Evolutionary conservation across 2,888 invertebrate genomes (phyloP), one percentile per base, ranked within the genome.

Genomic region (Lepidochitona cinerea): DNA sequence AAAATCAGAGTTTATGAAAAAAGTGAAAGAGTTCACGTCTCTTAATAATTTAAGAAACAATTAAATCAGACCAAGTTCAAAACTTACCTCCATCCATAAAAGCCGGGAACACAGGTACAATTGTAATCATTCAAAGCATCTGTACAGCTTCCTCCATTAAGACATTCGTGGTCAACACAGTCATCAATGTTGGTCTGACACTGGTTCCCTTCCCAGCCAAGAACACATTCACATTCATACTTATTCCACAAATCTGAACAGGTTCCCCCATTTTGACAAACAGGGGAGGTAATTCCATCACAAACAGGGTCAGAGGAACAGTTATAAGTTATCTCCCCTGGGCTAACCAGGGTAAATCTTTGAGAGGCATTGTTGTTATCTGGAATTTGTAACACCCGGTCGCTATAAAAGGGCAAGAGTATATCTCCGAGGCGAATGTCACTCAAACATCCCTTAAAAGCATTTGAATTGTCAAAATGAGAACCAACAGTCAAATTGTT

Each of bases 361-460:
- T 84, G 77, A 1, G 37, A 4, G 3, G 66, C 66, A 23, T 35
- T 66, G 37, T 66, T 66, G 18, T 4, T 2, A 29, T 12, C 14
- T 32, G 59, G 59, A 66, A 37, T 66, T 37, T 37, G 18, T n/a
- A 87, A 83, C 1, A 68, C 66, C 6, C 67, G 52, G 67, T 94
- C 94, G 35, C 94, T 93, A 91, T 96, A 97, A 91, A 95, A 97
- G 4, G 97, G 97, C 79, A 98, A 92, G 76, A 97, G 92, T 80
- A 96, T 92, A 69, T 93, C 93, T 69, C 96, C 96, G 73, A 98
- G 94, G 85, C 97, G 93, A 68, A 96, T 94, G 88, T 96, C 96
- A 36, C 95, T 95, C 84, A 98, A 91, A 89, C 97, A 98, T 6
- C 97, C 98, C 92, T 96, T 93, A 83, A 92, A 93, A 29, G 23